Evolutionary conservation across 30 jellyfish, hydroid and myxozoan genomes (phyloP), one percentile per base, ranked within the genome.

Genomic region (Aurelia aurita): DNA sequence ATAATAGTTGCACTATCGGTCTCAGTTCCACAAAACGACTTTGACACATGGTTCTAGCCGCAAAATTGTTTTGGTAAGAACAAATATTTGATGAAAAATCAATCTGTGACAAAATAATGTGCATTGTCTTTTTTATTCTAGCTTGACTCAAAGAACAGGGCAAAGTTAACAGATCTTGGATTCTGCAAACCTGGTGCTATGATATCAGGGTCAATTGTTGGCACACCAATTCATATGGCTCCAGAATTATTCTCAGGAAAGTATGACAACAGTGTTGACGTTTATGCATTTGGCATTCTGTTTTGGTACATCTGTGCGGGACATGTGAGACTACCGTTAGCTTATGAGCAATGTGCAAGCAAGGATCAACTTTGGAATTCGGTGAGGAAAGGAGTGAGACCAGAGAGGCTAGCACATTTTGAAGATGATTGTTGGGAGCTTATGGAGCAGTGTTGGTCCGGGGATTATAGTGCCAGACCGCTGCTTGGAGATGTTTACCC

Each of bases 251-350:
- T 94, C 72, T 88, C 99, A 8, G 99, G 99, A 6, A 96, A 89
- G 70, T 94, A 94, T 79, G 99, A 94, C 95, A 97, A 89, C 67
- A 89, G 97, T 43, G 99, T 94, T 43, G 99, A 94, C 73, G 99
- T 94, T 25, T 94, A 94, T 77, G 99, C 99, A 2, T 94, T 94
- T 63, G 99, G 99, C 31, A 88, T 94, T 53, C 87, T 94, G 69
- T 94, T 94, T 67, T 94, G 99, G 99, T 94, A 94, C 47, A 94
- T 94, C 34, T 88, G 99, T 85, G 99, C 99, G n/a, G 99, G 99
- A 13, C 96, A 94, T 63, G 99, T 94, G 23, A 95, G 99, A 13
- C 81, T 94, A 23, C 99, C 99, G 26, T 82, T 96, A 43, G 91
- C 99, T 19, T 94, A 94, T 61, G 99, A 94, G 57, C 99, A 94